Conservation (phyloP, 2,888 invertebrate genomes). For the Cephus nigrinus region DNA sequence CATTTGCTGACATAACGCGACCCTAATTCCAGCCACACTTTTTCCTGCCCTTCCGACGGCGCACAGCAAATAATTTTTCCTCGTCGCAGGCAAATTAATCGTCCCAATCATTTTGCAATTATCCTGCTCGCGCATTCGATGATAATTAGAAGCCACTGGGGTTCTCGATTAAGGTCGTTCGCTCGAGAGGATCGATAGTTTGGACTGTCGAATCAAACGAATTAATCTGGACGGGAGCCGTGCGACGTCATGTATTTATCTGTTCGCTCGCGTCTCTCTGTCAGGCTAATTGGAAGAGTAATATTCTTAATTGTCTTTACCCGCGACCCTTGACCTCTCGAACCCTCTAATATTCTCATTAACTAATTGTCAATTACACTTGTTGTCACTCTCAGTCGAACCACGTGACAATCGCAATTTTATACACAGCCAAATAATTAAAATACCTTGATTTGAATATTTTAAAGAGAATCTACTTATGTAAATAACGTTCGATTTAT, state of each 20-base stretch:
- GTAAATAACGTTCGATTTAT: background rate
- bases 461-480: background rate
- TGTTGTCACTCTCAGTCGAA: background rate
- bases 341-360: background rate
- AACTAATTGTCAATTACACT: background rate
- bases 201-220: background rate
- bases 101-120: slow-evolving; percentile 27
- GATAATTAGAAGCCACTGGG: slow-evolving; percentile 35
- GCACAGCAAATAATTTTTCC: background rate
- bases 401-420: background rate
- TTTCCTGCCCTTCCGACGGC: background rate
- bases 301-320: slow-evolving; percentile 16
- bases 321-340: background rate
- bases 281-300: slow-evolving; percentile 29
- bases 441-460: background rate
- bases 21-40: too few relatives aligned
- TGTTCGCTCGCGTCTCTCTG: background rate
- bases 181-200: background rate
- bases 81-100: background rate
- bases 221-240: background rate
- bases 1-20: too few relatives aligned
- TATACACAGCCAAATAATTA: background rate
- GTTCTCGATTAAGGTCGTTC: background rate
- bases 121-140: slow-evolving; percentile 29
- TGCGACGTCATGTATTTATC: background rate